Conservation (phyloP, 2,797 vertebrate genomes). For the Schizothorax lantsangensis region DNA sequence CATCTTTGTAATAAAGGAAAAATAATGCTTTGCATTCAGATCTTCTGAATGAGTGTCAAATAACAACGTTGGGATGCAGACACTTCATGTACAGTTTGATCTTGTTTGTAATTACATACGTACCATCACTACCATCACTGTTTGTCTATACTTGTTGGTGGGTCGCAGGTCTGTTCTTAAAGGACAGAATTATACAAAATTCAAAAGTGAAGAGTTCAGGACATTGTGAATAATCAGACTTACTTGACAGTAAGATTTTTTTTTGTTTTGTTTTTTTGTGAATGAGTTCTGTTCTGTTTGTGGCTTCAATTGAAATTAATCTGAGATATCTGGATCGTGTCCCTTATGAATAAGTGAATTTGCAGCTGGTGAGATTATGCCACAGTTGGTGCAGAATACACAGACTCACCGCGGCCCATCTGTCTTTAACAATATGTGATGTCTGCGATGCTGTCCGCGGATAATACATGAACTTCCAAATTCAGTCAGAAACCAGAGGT, state of each 20-base stretch:
- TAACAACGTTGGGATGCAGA: background rate
- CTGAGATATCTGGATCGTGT: background rate
- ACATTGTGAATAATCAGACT: background rate
- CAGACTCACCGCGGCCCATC: too few relatives aligned
- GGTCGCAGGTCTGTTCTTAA: too few relatives aligned
- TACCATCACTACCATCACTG: background rate
- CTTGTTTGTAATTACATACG: background rate
- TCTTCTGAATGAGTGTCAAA: constrained; percentile 8
- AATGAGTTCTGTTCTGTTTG: background rate
- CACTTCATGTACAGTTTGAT: background rate
- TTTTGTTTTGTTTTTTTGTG: background rate
- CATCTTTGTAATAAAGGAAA: constrained; percentile 49
- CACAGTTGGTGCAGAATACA: background rate
- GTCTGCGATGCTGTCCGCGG: background rate
- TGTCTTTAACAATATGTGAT: background rate
- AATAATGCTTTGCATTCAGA: constrained; percentile 44
- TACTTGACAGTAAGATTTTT: background rate
- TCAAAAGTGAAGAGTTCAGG: background rate
- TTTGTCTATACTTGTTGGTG: background rate
- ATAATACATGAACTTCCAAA: background rate
- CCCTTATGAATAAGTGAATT: background rate
- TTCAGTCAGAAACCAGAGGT: background rate
- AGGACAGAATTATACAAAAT: background rate
- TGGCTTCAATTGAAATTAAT: constrained; percentile 1
- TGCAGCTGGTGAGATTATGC: background rate